A percentile compares a stretch with the other conserved stretches of the same genome.
Evolutionary conservation across 2,888 invertebrate genomes (phyloP).

Genomic region (Terebella lapidaria): DNA sequence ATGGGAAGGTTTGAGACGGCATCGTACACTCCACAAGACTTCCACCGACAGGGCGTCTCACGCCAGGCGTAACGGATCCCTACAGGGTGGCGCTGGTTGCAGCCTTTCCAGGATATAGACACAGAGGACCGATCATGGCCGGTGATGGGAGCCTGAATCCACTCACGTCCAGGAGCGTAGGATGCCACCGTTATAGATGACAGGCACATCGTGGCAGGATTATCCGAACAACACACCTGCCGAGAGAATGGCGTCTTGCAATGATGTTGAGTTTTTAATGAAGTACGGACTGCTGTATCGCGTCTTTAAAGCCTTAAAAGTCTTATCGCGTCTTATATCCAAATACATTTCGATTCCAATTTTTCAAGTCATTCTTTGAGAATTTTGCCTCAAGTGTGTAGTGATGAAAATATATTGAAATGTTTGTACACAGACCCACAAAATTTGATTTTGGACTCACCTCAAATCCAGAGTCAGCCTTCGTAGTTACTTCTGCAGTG

Average conservation of each 20-base stretch:
- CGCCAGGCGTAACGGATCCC: conserved; percentile 31
- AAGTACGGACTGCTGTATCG: too few species aligned
- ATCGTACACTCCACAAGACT: conserved; percentile 13
- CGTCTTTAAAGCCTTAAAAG: too few species aligned
- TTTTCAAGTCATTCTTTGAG: too few species aligned
- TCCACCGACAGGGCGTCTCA: conserved; percentile 22
- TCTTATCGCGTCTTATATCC: too few species aligned
- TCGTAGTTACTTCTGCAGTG: conserved; percentile 16
- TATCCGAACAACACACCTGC: conserved; percentile 25
- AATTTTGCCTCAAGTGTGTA: too few species aligned
- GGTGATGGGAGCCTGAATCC: conserved; percentile 17
- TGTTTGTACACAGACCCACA: neutral
- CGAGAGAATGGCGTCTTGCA: too few species aligned
- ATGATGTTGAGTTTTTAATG: too few species aligned
- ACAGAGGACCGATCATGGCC: conserved; percentile 3
- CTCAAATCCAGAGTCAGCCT: conserved; percentile 27
- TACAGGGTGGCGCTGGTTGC: conserved; percentile 9
- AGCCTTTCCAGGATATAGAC: conserved; percentile 5
- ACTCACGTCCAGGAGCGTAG: conserved; percentile 20
- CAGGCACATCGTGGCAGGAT: conserved; percentile 9
- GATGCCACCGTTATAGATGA: conserved; percentile 14
- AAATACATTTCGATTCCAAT: too few species aligned
- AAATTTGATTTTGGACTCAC: conserved; percentile 13
- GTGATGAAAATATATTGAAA: too few species aligned
- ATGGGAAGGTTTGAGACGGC: conserved; percentile 12